Evolutionary conservation across 2,113 vertebrate species (phyloP).

Genomic region (Monarcha castaneiventris): DNA sequence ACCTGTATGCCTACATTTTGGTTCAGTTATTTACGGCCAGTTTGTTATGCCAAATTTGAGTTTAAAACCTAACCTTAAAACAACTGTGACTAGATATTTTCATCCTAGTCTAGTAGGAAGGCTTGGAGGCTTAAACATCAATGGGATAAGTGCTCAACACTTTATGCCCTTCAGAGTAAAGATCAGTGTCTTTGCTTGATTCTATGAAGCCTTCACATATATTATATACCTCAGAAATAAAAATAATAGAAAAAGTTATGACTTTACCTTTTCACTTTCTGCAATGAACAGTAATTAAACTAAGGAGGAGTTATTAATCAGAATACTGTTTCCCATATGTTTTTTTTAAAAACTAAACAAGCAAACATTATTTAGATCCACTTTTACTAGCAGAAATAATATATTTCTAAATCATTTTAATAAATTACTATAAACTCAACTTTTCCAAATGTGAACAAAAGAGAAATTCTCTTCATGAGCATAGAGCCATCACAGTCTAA

Average conservation of each 20-base stretch:
- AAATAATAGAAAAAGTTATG: neutral
- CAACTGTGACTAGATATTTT: neutral
- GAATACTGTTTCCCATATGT: neutral
- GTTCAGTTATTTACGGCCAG: neutral
- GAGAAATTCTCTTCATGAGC: neutral
- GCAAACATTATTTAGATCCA: neutral
- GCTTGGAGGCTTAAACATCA: neutral
- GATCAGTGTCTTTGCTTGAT: neutral
- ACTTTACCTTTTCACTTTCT: neutral
- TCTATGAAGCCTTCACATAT: neutral
- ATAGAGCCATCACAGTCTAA: neutral
- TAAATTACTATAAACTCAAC: neutral
- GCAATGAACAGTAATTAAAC: neutral
- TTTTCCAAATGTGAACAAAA: neutral
- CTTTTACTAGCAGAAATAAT: neutral
- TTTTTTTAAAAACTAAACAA: neutral
- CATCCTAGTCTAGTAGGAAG: neutral
- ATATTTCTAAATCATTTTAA: neutral
- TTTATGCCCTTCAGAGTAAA: neutral
- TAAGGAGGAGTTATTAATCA: neutral
- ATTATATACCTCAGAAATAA: neutral
- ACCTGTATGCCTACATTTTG: neutral
- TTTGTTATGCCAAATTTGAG: neutral
- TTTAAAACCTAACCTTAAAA: neutral
- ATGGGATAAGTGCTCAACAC: neutral